Evolutionary conservation across 2,113 vertebrate species (phyloP), one percentile per base, ranked within the genome.

Genomic region (Archocentrus centrarchus): DNA sequence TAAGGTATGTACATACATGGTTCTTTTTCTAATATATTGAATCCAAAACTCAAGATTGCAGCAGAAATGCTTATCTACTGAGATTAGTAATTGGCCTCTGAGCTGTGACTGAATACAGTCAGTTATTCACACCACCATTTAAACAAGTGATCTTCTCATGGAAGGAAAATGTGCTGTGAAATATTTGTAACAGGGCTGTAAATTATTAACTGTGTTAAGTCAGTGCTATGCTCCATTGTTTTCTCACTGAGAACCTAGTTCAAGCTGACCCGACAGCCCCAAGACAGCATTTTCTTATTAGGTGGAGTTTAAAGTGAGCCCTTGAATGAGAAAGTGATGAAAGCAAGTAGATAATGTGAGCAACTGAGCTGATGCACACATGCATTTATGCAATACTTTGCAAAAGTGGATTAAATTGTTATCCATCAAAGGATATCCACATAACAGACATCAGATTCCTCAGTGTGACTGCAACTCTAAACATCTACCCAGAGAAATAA

Each of bases 201-300:
- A 92, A 92, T 88, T 90, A 91, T 88, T 89, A 75, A 90, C 62
- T 41, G 8, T 77, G 59, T 86, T 79, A 83, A 84, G 58, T 91
- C 75, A 78, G 84, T 77, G 77, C 70, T 83, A 6, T 83, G 58
- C 64, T 83, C 63, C 44, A 39, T 80, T 88, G 81, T 82, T 63
- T 85, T 85, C 22, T 44, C 50, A n/a, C 41, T 75, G 75, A 50
- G 81, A 62, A 59, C 80, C 53, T 20, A 60, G 76, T 66, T 86
- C 76, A 75, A 61, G 61, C 68, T 87, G 78, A 88, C 76, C 70
- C 55, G 13, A 82, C 15, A 82, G 75, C 53, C 59, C 53, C 37
- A 79, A 75, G 35, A 78, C 30, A 75, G 27, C 24, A 11, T 64
- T 68, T 81, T 83, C 20, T 44, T 57, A 84, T 75, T 62, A 44